phyloP scores from a whole-genome alignment of 53 echinoderm and acorn worm genomes.

The Holothuria scabra region DNA sequence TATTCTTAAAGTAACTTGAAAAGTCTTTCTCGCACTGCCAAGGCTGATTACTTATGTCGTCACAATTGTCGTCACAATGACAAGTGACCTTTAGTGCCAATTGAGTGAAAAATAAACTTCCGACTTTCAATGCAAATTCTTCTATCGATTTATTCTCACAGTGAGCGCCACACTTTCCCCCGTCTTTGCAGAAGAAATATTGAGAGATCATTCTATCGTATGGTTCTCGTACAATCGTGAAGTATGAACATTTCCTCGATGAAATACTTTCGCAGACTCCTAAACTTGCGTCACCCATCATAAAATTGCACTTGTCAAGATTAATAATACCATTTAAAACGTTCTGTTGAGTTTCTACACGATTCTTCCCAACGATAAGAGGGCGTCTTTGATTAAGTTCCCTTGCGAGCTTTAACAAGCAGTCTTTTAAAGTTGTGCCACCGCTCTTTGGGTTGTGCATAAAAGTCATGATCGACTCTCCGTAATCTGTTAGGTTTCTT shows the following conservation, averaged over 20 bases:
- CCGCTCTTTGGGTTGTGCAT: constrained; percentile 42
- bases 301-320: not conserved
- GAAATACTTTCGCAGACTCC: constrained; percentile 16
- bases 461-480: constrained; percentile 3
- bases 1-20: not conserved
- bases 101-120: constrained; percentile 1
- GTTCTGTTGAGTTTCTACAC: not conserved
- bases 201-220: constrained; percentile 84
- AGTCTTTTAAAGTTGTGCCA: constrained; percentile 26
- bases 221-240: constrained; percentile 87
- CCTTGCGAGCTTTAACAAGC: not conserved
- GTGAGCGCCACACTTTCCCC: not conserved
- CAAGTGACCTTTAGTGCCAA: constrained; percentile 9
- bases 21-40: not conserved
- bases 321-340: constrained; percentile 17
- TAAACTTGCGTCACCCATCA: constrained; percentile 15
- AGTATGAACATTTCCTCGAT: constrained; percentile 71
- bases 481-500: not conserved
- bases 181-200: constrained; percentile 73
- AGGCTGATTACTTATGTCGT: constrained; percentile 10
- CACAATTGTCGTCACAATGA: not conserved
- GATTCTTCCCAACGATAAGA: not conserved
- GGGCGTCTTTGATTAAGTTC: not conserved
- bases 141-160: constrained; percentile 9
- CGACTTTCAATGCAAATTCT: not conserved